A percentile compares a stretch with the other conserved stretches of the same genome.
Conservation (phyloP, 2,113 vertebrate genomes). For the Mesocricetus auratus region DNA sequence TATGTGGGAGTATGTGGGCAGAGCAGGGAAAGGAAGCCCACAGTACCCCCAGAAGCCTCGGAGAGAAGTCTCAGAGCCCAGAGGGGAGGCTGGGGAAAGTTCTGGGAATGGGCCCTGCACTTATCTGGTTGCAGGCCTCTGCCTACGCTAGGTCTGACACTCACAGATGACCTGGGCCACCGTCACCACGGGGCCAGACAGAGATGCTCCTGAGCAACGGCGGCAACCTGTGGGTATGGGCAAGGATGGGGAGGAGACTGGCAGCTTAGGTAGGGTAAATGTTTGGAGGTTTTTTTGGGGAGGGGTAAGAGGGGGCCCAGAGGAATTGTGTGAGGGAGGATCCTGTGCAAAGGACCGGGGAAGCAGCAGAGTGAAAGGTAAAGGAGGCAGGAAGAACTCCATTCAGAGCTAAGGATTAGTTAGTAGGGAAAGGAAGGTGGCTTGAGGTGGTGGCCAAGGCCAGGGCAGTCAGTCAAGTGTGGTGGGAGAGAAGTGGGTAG, state of each 20-base stretch:
- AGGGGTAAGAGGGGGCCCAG: not conserved
- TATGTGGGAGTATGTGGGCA: not conserved
- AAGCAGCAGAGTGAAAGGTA: not conserved
- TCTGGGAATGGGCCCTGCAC: slow-evolving; percentile 70
- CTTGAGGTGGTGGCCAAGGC: not conserved
- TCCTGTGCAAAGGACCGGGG: not conserved
- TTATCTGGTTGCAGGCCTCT: slow-evolving; percentile 80
- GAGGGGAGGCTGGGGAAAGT: slow-evolving; percentile 9
- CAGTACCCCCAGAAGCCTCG: not conserved
- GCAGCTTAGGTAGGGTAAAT: slow-evolving; percentile 41
- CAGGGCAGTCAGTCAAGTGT: not conserved
- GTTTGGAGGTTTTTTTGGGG: not conserved
- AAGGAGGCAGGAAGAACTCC: not conserved
- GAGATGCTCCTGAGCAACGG: slow-evolving; percentile 74
- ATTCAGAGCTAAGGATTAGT: not conserved
- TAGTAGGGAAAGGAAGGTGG: not conserved
- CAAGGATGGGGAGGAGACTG: slow-evolving; percentile 66
- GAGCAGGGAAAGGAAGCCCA: not conserved
- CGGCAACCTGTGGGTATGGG: slow-evolving; percentile 77
- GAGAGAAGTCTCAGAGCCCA: not conserved
- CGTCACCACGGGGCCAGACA: slow-evolving; percentile 74
- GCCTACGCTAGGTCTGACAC: slow-evolving; percentile 82
- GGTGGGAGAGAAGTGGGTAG: not conserved
- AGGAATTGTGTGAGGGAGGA: not conserved
- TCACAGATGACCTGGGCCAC: slow-evolving; percentile 84